Evolutionary conservation across 2,797 vertebrate species (phyloP), one percentile per base, ranked within the genome.

Genomic region (Borostomias antarcticus): DNA sequence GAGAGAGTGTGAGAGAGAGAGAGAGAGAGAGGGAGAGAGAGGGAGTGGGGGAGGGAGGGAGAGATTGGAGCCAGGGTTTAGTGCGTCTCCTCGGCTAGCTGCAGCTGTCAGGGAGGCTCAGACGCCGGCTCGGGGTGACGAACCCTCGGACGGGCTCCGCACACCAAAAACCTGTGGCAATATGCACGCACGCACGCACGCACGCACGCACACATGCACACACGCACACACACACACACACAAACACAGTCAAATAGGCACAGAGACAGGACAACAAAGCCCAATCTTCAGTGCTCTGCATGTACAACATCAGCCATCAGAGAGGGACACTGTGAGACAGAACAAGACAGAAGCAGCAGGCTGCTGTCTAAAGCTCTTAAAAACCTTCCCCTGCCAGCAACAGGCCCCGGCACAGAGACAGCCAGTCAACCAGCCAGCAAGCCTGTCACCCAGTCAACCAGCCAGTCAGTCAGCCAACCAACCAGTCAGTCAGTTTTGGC

Each of bases 21-120:
- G 32, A 35, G 62, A 69, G 58, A 58, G 52, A 56, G 40, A 77
- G 70, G 62, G 52, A 64, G 47, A 72, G 63, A 26, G 69, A 82
- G 47, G 25, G 60, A 53, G 70, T 13, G 35, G 67, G 51, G 26
- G 7, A 23, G 11, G 17, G 5, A 10, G 26, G 50, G 59, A 63
- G 60, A 71, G 58, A 37, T 37, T 37, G 35, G 35, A 37, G 35
- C 35, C 43, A 53, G 23, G 51, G 51, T 53, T 28, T 10, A 2
- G 23, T 53, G 10, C 28, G 21, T 26, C 17, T 60, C 13, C 58
- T 65, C 62, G 64, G 66, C 58, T 64, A 45, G 40, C 68, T 57
- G 37, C 29, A 59, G 72, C 60, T 78, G 64, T 74, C 56, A 30
- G 68, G 61, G 15, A 28, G 26, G 56, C 0, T 10, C 29, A 2